phyloP scores from a whole-genome alignment of 1,140 invertebrate genomes.

The Euura lappo region DNA sequence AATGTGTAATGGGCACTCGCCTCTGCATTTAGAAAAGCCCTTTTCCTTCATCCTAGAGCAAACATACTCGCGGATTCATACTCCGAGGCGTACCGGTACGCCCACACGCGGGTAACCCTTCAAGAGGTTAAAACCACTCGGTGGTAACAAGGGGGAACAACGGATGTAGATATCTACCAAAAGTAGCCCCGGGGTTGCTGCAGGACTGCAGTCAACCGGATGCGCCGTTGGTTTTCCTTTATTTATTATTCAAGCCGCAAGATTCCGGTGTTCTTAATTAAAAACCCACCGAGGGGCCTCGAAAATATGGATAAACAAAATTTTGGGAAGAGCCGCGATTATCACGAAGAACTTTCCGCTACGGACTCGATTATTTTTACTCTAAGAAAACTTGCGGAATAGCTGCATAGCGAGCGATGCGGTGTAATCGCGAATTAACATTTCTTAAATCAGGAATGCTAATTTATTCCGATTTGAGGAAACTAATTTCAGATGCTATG shows the following conservation, averaged over 20 bases:
- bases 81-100: background rate
- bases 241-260: too few species aligned
- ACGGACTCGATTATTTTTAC: too few species aligned
- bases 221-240: too few species aligned
- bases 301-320: too few species aligned
- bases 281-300: background rate
- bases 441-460: constrained; percentile 11
- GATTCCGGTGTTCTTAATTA: background rate
- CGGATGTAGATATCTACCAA: background rate
- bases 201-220: too few species aligned
- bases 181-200: too few species aligned
- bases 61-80: constrained; percentile 15
- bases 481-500: constrained; percentile 12
- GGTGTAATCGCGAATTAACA: constrained; percentile 7
- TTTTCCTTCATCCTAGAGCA: constrained; percentile 17
- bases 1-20: constrained; percentile 53
- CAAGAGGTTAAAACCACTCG: constrained; percentile 3
- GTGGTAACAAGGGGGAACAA: background rate
- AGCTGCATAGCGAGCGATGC: too few species aligned
- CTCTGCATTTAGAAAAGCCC: constrained; percentile 41
- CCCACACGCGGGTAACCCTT: background rate
- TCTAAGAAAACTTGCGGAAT: too few species aligned
- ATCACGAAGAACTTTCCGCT: too few species aligned
- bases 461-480: constrained; percentile 3
- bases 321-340: too few species aligned